Conservation (phyloP, 2,797 vertebrate genomes). For the Cynodonichthys magdalenae region DNA sequence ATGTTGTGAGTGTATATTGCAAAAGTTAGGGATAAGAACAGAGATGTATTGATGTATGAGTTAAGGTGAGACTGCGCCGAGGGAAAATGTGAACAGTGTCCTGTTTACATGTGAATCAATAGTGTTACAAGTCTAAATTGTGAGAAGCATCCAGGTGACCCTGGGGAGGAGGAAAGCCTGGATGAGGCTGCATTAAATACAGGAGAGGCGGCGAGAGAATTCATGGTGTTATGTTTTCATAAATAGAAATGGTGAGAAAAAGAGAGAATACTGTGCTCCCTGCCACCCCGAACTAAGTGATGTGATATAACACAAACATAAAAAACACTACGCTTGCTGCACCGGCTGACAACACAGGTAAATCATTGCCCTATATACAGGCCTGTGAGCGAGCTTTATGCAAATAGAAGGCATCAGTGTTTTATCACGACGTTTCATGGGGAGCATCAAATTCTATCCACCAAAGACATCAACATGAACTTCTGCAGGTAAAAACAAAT, state of each 20-base stretch:
- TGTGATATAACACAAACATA: slow-evolving; percentile 47
- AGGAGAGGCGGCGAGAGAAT: slow-evolving; percentile 15
- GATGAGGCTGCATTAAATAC: slow-evolving; percentile 4
- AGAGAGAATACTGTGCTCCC: slow-evolving; percentile 44
- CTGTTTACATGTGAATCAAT: slow-evolving; percentile 73
- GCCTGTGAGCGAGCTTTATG: slow-evolving; percentile 25
- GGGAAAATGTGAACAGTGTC: slow-evolving; percentile 49
- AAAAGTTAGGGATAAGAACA: slow-evolving; percentile 27
- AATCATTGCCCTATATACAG: slow-evolving; percentile 5
- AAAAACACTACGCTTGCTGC: slow-evolving; percentile 25
- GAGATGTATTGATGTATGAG: slow-evolving; percentile 59
- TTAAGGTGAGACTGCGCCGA: slow-evolving; percentile 56
- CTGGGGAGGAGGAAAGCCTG: slow-evolving; percentile 29
- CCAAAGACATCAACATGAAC: slow-evolving; percentile 48
- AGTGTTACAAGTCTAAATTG: slow-evolving; percentile 56
- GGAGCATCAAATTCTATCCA: slow-evolving; percentile 53
- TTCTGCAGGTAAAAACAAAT: slow-evolving; percentile 28
- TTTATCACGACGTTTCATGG: slow-evolving; percentile 43
- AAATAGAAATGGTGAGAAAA: slow-evolving; percentile 20
- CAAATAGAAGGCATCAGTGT: slow-evolving; percentile 38
- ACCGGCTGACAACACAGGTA: slow-evolving; percentile 19
- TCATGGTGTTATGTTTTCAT: slow-evolving; percentile 33
- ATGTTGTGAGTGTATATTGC: slow-evolving; percentile 25
- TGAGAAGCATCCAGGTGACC: slow-evolving; percentile 56
- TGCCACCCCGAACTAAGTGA: slow-evolving; percentile 27